Base-by-base conservation (phyloP, 2,797 vertebrate species). In the Lutjanus campechanus region DNA sequence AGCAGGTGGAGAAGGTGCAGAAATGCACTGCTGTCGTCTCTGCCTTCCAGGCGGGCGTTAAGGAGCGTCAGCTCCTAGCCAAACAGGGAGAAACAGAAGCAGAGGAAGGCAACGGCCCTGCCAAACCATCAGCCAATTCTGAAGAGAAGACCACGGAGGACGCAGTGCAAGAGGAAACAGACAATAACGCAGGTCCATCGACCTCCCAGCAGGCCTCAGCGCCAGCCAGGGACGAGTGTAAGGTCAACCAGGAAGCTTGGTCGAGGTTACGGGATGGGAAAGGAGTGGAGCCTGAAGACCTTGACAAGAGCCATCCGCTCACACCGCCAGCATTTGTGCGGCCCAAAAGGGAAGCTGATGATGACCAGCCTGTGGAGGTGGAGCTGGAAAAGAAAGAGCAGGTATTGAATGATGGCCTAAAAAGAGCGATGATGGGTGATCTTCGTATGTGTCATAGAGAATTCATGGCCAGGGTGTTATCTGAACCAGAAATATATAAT, bases 1-100 rank as follows among this genome's bases (percentile, higher is more conserved):
- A 99, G 95, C 97, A 98, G n/a, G 98, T 99, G 93, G 97, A 99
- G 93, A 97, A 98, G 95, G 98, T 99, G 67, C 98, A 99, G 94
- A 99, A 97, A 90, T 98, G 97, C 94, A 99, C 86, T 55, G 94
- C 96, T 22, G 98, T 98, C 0, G 97, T 99, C 77, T 97, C 97
- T 0, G 98, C 98, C 64, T 99, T 99, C 90, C 98, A 98, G 88
- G 95, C 97, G 0, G 97, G 97, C 56, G 62, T 99, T 19, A 96
- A 96, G 81, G 97, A 98, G 2, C 96, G 96, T 1, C 69, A 96
- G 0, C 77, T 87, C 43, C 62, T 85, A 0, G 69, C 90, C 12
- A 96, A 93, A 43, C 91, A 78, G 12, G 81, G 92, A 0, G 97
- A 97, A 12, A 92, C 67, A 3, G 90, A 92, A 4, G 89, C 46